A percentile compares a stretch with the other conserved stretches of the same genome.
phyloP scores from a whole-genome alignment of 2,888 invertebrate genomes.

The Ypsolopha scabrella region DNA sequence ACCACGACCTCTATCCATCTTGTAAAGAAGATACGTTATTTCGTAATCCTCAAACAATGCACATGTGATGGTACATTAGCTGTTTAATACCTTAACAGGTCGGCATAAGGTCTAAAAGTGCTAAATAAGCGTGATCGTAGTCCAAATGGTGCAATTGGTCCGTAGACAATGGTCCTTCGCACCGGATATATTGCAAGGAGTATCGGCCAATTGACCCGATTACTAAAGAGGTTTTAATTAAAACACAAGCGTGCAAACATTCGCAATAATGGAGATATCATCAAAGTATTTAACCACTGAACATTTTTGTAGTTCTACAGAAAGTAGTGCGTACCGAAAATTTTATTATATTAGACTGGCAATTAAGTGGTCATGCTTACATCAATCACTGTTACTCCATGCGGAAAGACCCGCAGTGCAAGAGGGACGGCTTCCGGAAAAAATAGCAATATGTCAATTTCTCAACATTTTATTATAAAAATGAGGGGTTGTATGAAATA shows the following conservation, averaged over 20 bases:
- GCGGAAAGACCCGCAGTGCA: too few relatives aligned
- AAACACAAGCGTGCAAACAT: background rate
- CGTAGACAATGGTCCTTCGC: slow-evolving; percentile 7
- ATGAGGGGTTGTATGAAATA: too few relatives aligned
- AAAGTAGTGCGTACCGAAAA: too few relatives aligned
- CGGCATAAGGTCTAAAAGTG: too few relatives aligned
- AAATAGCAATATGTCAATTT: too few relatives aligned
- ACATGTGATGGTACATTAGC: background rate
- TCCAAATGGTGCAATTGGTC: slow-evolving; percentile 7
- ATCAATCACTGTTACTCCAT: too few relatives aligned
- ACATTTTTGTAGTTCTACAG: background rate
- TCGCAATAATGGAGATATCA: background rate
- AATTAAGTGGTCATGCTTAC: too few relatives aligned
- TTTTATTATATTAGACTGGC: too few relatives aligned
- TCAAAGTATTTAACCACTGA: background rate
- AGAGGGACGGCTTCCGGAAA: too few relatives aligned
- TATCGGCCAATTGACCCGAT: slow-evolving; percentile 14
- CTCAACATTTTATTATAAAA: too few relatives aligned
- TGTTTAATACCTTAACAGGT: too few relatives aligned
- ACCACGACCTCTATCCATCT: background rate
- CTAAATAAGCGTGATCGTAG: too few relatives aligned
- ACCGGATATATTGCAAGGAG: slow-evolving; percentile 55
- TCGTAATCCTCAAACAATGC: background rate
- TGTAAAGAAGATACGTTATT: background rate
- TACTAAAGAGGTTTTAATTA: background rate